These are phyloP conservation scores for Argyresthia goedartella DNA, from an alignment of 2,888 invertebrate genomes.

Conservation along the genomic window DNA sequence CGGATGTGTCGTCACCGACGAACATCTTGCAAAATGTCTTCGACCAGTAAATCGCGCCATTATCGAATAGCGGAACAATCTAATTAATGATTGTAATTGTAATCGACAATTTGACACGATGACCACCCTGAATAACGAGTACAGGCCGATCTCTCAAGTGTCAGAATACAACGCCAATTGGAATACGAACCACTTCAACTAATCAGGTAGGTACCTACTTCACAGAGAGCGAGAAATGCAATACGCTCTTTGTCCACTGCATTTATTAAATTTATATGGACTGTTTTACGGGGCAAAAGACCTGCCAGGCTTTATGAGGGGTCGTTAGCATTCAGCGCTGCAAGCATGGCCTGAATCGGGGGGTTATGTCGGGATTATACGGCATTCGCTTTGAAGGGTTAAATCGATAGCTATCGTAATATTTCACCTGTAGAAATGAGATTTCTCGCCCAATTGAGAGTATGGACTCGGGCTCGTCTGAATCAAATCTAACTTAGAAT, in stretches of 20 bases:
- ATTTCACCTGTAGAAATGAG: too few relatives aligned
- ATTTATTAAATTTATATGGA: neutral
- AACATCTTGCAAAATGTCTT: slow-evolving; percentile 4
- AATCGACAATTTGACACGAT: too few relatives aligned
- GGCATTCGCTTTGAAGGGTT: slow-evolving; percentile 5
- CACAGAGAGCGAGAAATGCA: too few relatives aligned
- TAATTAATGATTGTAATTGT: too few relatives aligned
- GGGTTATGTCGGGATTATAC: slow-evolving; percentile 26
- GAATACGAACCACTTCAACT: neutral
- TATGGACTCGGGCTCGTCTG: too few relatives aligned
- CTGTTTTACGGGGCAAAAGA: neutral
- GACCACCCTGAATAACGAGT: too few relatives aligned
- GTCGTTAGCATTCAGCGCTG: slow-evolving; percentile 34
- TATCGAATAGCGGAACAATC: neutral
- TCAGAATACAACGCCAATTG: neutral
- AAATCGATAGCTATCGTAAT: neutral
- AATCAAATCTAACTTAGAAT: too few relatives aligned
- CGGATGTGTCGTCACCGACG: slow-evolving; percentile 25
- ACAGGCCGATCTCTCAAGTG: neutral
- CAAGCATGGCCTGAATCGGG: slow-evolving; percentile 22
- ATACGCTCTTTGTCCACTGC: neutral
- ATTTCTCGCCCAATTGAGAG: too few relatives aligned
- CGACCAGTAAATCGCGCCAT: neutral
- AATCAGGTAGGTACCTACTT: too few relatives aligned
- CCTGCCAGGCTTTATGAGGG: slow-evolving; percentile 7